Conservation (phyloP, 2,888 invertebrate species). For the Callosobruchus maculatus region DNA sequence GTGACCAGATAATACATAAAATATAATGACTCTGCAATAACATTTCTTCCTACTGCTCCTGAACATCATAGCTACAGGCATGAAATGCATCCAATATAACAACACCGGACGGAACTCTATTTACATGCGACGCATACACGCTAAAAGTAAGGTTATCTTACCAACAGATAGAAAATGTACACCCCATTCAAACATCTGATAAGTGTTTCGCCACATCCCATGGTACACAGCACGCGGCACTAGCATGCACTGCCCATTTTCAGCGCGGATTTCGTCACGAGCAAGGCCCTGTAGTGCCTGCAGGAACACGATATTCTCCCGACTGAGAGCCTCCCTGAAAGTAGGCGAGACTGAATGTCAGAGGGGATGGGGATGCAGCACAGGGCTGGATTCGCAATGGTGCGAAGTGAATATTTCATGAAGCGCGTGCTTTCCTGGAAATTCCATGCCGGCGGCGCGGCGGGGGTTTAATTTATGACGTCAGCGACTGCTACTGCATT, state of each 20-base stretch:
- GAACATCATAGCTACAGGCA: too few species aligned
- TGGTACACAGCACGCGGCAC: conserved; percentile 2
- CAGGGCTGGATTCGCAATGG: not conserved
- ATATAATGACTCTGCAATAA: too few species aligned
- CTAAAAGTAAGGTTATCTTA: conserved; percentile 8
- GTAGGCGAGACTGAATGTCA: not conserved
- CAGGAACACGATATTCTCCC: not conserved
- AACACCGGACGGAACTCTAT: not conserved
- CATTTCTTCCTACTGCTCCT: too few species aligned
- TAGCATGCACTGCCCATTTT: not conserved
- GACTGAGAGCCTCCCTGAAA: not conserved
- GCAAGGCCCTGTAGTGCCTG: not conserved
- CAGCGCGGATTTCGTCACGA: not conserved
- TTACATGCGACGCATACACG: not conserved
- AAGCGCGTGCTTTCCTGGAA: not conserved
- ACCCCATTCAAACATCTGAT: conserved; percentile 14
- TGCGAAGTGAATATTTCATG: not conserved
- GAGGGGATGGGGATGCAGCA: not conserved
- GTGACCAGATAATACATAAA: too few species aligned
- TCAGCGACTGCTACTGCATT: not conserved
- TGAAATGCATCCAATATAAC: not conserved
- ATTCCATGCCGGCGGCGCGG: not conserved
- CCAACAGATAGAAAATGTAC: conserved; percentile 15
- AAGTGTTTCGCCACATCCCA: conserved; percentile 18
- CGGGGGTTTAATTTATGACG: not conserved